A percentile compares a stretch with the other conserved stretches of the same genome.
Evolutionary conservation across 2,113 vertebrate species (phyloP).

Genomic region (Porphyrio hochstetteri): DNA sequence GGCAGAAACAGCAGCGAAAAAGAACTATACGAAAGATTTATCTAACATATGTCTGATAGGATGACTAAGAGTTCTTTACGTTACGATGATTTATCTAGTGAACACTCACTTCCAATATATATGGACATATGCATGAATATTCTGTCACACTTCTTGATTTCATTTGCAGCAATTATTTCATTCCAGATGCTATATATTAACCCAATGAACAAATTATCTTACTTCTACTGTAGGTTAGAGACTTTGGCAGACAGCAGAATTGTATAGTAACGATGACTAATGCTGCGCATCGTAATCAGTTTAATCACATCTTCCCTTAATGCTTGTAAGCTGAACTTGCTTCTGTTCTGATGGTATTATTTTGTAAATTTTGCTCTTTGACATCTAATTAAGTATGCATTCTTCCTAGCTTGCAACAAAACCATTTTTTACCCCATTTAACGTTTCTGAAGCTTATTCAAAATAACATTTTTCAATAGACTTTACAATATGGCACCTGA

Average conservation of each 20-base stretch:
- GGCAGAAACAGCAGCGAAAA: background rate
- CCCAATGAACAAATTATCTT: background rate
- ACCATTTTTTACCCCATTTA: slow-evolving; percentile 12
- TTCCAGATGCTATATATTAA: slow-evolving; percentile 28
- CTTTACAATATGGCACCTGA: background rate
- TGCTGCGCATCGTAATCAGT: background rate
- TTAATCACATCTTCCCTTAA: slow-evolving; percentile 47
- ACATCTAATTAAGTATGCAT: slow-evolving; percentile 30
- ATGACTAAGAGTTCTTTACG: background rate
- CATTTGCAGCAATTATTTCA: slow-evolving; percentile 34
- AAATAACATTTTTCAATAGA: background rate
- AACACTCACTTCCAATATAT: background rate
- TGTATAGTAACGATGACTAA: background rate
- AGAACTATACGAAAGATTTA: background rate
- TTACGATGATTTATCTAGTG: background rate
- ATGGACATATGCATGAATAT: background rate
- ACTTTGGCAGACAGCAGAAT: background rate
- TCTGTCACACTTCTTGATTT: background rate
- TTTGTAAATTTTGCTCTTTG: slow-evolving; percentile 41
- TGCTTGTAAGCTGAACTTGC: background rate
- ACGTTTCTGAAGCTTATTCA: background rate
- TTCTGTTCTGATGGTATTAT: slow-evolving; percentile 21
- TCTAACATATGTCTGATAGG: background rate
- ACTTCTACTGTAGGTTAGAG: background rate
- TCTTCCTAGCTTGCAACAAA: slow-evolving; percentile 8